Conservation (phyloP, 2,797 vertebrate species). For the Rhabdomys pumilio region DNA sequence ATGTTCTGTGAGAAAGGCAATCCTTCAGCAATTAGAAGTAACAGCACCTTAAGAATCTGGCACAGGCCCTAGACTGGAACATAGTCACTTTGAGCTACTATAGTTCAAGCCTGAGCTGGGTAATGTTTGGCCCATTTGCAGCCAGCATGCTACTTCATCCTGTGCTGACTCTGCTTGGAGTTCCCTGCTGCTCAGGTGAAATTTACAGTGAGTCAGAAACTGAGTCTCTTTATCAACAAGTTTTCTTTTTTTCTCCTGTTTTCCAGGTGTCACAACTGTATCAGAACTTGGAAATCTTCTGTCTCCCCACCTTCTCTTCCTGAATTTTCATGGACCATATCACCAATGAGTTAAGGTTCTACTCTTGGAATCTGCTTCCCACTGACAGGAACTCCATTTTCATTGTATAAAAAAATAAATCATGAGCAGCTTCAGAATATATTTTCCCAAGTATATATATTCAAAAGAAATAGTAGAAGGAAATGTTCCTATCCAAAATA, state of each 20-base stretch:
- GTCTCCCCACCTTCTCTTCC: rapidly evolving
- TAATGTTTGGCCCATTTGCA: neutral
- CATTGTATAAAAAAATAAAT: neutral
- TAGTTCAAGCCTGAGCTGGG: neutral
- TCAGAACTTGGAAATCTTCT: neutral
- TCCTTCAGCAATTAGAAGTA: neutral
- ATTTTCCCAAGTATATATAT: neutral
- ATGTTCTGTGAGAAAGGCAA: rapidly evolving
- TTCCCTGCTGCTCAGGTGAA: neutral
- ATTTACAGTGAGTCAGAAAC: neutral
- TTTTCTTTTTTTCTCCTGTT: neutral
- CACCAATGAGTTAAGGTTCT: rapidly evolving
- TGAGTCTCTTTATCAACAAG: neutral
- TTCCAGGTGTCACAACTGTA: neutral
- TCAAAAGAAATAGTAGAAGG: neutral
- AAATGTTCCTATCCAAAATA: neutral
- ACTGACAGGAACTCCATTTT: neutral
- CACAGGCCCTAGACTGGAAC: neutral
- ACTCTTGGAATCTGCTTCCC: neutral
- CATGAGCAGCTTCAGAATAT: neutral
- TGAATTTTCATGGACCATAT: neutral
- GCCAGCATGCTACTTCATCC: no score
- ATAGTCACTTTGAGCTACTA: neutral
- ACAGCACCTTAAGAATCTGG: neutral
- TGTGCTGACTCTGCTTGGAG: neutral